Conservation (phyloP, 2,113 vertebrate species). For the Sarotherodon lohbergeri region DNA sequence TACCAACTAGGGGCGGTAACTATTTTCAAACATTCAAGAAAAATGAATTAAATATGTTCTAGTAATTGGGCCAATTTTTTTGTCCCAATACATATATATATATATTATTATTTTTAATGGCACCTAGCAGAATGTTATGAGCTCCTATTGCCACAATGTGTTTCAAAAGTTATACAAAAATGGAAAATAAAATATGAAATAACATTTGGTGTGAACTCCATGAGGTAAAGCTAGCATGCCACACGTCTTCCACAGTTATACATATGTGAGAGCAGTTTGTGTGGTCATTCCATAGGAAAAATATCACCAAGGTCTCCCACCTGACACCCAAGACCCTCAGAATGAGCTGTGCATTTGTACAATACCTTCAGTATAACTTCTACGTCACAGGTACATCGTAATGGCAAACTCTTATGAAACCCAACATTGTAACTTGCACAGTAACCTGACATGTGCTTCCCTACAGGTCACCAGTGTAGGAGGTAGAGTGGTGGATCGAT, state of each 20-base stretch:
- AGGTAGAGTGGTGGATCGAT: background rate
- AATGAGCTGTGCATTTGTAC: background rate
- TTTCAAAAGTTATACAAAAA: background rate
- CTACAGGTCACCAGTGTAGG: background rate
- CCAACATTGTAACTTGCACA: background rate
- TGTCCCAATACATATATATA: background rate
- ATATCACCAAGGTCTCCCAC: background rate
- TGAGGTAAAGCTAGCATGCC: background rate
- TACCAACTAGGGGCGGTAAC: background rate
- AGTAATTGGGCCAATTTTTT: accelerated
- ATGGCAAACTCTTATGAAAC: background rate
- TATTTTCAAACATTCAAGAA: background rate
- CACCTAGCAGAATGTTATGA: background rate
- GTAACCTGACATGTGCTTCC: background rate
- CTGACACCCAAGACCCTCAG: background rate
- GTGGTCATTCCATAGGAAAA: background rate
- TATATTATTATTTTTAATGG: accelerated
- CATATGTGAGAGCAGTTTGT: background rate
- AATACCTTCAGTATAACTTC: background rate
- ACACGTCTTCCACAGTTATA: background rate
- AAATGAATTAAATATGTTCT: background rate
- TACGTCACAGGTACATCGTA: background rate
- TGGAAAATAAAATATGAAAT: background rate
- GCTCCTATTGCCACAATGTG: background rate
- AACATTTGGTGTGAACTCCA: background rate